Evolutionary conservation across 2,113 vertebrate species (phyloP).

Genomic region (Cyanistes caeruleus): DNA sequence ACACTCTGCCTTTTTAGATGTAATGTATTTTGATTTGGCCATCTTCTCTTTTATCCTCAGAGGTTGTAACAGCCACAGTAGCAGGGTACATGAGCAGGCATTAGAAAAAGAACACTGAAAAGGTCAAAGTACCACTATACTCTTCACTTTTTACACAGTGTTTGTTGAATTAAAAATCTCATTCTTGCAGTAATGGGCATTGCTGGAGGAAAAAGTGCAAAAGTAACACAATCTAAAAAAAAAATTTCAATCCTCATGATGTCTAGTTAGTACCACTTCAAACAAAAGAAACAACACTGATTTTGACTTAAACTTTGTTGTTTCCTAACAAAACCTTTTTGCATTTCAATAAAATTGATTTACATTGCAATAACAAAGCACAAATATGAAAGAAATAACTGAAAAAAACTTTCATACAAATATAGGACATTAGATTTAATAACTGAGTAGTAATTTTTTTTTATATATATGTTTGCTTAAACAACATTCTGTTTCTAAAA

Average conservation of each 20-base stretch:
- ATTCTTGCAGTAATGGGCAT: not conserved
- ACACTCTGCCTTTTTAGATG: not conserved
- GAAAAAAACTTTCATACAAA: not conserved
- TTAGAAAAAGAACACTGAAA: slow-evolving; percentile 36
- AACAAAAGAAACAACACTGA: not conserved
- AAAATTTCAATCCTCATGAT: not conserved
- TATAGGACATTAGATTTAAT: not conserved
- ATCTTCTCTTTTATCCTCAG: slow-evolving; percentile 17
- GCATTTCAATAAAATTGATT: not conserved
- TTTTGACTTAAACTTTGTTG: not conserved
- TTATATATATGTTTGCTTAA: not conserved
- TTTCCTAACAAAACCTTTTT: not conserved
- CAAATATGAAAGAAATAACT: not conserved
- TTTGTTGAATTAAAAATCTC: slow-evolving; percentile 42
- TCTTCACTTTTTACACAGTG: not conserved
- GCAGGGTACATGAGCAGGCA: not conserved
- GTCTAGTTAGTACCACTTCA: slow-evolving; percentile 2
- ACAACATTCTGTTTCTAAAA: not conserved
- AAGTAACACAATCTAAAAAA: not conserved
- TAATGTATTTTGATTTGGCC: slow-evolving; percentile 2
- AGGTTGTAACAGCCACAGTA: not conserved
- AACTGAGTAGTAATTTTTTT: not conserved
- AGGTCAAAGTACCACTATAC: slow-evolving; percentile 20
- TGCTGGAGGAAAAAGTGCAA: slow-evolving; percentile 12
- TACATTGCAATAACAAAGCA: not conserved